These are phyloP conservation scores for Columbina picui DNA, from an alignment of 2,113 vertebrate genomes.

Conservation along the genomic window DNA sequence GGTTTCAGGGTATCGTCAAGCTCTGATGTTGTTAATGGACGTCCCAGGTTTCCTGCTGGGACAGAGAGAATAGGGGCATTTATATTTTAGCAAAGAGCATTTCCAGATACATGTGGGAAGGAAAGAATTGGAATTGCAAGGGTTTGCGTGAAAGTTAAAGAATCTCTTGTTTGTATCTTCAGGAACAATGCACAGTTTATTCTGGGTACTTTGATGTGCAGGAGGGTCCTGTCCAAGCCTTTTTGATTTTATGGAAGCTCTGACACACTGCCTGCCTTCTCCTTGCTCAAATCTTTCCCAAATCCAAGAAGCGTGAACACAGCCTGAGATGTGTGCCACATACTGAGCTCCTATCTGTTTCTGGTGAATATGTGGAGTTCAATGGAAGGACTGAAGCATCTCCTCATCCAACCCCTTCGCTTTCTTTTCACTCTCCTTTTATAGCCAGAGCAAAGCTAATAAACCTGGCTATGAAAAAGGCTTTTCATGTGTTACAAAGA, in stretches of 20 bases:
- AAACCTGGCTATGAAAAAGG: neutral
- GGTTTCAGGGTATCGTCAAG: constrained; percentile 17
- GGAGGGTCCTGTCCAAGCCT: neutral
- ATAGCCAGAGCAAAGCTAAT: neutral
- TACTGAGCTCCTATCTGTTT: neutral
- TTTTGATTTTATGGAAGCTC: neutral
- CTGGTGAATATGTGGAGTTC: neutral
- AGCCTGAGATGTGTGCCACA: neutral
- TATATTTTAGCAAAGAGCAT: constrained; percentile 21
- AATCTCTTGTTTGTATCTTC: neutral
- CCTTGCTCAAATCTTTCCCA: neutral
- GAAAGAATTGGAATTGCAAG: neutral
- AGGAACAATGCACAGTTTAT: neutral
- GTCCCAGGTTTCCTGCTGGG: constrained; percentile 29
- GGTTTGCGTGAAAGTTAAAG: neutral
- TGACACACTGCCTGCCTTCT: neutral
- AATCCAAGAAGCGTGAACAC: neutral
- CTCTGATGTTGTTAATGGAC: neutral
- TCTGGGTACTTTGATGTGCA: neutral
- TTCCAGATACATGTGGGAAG: neutral
- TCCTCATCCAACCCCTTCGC: neutral
- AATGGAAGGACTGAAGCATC: neutral
- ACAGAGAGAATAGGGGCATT: neutral
- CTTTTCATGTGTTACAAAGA: neutral
- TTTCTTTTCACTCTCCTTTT: neutral